These are phyloP conservation scores for Sebastes vulpes DNA, from an alignment of 2,797 vertebrate genomes.

Conservation along the genomic window DNA sequence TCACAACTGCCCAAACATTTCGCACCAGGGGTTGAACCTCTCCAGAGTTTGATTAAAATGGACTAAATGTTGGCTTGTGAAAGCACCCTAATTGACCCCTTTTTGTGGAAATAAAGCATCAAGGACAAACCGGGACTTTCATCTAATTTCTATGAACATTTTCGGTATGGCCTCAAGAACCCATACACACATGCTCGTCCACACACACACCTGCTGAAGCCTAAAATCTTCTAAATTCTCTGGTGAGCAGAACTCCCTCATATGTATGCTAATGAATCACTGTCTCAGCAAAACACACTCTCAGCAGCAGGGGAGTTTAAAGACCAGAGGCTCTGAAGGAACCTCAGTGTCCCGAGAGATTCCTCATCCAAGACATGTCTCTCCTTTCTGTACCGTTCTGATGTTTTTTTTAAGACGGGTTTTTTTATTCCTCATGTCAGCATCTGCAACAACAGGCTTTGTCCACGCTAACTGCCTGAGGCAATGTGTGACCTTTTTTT, in stretches of 20 bases:
- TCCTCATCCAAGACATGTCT: not conserved
- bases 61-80: too few species aligned
- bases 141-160: slow-evolving; percentile 27
- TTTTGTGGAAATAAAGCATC: slow-evolving; percentile 51
- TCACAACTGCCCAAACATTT: too few species aligned
- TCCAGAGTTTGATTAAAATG: too few species aligned
- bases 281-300: slow-evolving; percentile 71
- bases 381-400: not conserved
- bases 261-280: slow-evolving; percentile 83
- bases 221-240: slow-evolving; percentile 60
- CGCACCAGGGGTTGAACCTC: too few species aligned
- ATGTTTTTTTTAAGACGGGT: not conserved
- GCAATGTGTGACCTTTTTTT: not conserved
- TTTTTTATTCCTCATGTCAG: slow-evolving; percentile 18
- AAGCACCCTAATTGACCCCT: slow-evolving; percentile 48
- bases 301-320: slow-evolving; percentile 27
- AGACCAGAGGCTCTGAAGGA: slow-evolving; percentile 51
- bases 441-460: slow-evolving; percentile 35
- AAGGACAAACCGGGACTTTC: slow-evolving; percentile 46
- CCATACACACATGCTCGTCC: not conserved
- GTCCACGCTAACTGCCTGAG: slow-evolving; percentile 10
- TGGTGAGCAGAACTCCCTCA: slow-evolving; percentile 64
- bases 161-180: not conserved
- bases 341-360: slow-evolving; percentile 11
- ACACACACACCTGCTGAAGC: not conserved